Percentiles rank a stretch among this genome's conserved stretches.
Evolutionary conservation across 2,113 vertebrate species (phyloP).

Genomic region (Halichoeres trimaculatus): DNA sequence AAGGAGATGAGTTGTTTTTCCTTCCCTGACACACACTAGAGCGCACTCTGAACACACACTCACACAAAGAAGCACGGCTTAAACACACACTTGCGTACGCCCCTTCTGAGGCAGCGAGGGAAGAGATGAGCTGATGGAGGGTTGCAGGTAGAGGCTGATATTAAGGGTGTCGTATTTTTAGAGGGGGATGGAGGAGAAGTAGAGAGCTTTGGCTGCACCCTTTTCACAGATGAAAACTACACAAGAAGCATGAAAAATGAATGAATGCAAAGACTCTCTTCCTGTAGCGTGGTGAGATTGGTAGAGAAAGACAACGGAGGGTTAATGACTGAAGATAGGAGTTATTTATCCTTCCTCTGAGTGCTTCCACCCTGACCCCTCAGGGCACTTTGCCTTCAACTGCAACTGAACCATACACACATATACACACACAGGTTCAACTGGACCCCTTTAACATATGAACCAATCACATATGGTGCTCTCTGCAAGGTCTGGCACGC

Average conservation of each 20-base stretch:
- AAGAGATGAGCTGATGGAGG: constrained; percentile 68
- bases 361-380: constrained; percentile 60
- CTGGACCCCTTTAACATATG: constrained; percentile 57
- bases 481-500: constrained; percentile 52
- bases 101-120: constrained; percentile 51
- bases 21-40: constrained; percentile 15
- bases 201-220: constrained; percentile 47
- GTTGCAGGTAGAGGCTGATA: constrained; percentile 64
- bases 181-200: constrained; percentile 43
- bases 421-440: constrained; percentile 53
- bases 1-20: constrained; percentile 73
- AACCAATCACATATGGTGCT: constrained; percentile 56
- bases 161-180: constrained; percentile 70
- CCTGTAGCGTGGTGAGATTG: constrained; percentile 45
- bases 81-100: constrained; percentile 30
- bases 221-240: constrained; percentile 60
- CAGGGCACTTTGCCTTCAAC: constrained; percentile 44
- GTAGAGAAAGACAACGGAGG: constrained; percentile 61
- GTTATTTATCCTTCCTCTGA: constrained; percentile 68
- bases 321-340: constrained; percentile 59
- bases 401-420: constrained; percentile 9
- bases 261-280: constrained; percentile 67
- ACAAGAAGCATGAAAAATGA: constrained; percentile 77
- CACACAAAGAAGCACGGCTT: constrained; percentile 13
- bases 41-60: constrained; percentile 27